Conservation (phyloP, 2,888 invertebrate species). For the Tolmerus cingulatus region DNA sequence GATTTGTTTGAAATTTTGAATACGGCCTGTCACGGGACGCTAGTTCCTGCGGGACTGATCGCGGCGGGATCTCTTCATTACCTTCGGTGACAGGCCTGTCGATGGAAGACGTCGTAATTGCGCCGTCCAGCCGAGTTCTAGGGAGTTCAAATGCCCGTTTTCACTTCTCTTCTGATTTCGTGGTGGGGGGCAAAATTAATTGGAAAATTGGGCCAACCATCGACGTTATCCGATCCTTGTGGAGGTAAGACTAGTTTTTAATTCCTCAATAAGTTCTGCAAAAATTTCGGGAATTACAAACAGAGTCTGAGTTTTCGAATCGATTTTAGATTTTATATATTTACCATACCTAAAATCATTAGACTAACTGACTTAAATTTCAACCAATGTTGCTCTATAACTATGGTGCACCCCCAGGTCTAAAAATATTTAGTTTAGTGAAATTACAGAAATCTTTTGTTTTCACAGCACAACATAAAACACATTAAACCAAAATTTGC, state of each 20-base stretch:
- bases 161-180: not conserved
- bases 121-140: not conserved
- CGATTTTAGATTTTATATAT: too few relatives aligned
- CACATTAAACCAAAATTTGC: too few relatives aligned
- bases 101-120: not conserved
- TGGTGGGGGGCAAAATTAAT: not conserved
- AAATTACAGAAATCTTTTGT: too few relatives aligned
- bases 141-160: not conserved
- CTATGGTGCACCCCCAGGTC: too few relatives aligned
- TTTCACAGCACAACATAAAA: too few relatives aligned
- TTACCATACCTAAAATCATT: too few relatives aligned
- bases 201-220: not conserved
- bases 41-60: not conserved
- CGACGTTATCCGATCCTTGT: not conserved
- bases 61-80: not conserved
- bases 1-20: not conserved
- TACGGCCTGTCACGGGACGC: not conserved
- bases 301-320: not conserved
- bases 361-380: too few relatives aligned
- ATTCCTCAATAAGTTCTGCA: not conserved
- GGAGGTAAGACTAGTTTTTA: not conserved
- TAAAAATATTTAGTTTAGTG: too few relatives aligned
- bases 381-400: too few relatives aligned
- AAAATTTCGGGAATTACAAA: not conserved
- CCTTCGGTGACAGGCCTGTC: not conserved